Percentiles rank a stretch among this genome's conserved stretches.
phyloP scores from a whole-genome alignment of 2,888 invertebrate species.

The Euplagia quadripunctaria region DNA sequence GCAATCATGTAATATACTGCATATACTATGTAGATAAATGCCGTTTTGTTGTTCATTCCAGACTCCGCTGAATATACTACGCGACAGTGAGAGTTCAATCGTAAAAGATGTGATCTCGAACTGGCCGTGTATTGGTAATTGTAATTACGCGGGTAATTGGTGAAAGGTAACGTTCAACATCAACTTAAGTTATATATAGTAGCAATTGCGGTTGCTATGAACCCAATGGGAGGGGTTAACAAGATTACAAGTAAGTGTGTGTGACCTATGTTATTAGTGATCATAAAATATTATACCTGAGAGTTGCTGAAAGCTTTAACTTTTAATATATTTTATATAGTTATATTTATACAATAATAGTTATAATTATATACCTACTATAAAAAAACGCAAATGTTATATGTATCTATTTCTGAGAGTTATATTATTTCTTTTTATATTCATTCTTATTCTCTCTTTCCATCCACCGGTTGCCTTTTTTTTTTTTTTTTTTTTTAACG shows the following conservation, averaged over 20 bases:
- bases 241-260: no score
- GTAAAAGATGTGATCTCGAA: not conserved
- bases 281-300: not conserved
- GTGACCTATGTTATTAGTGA: not conserved
- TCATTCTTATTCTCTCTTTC: no score
- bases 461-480: no score
- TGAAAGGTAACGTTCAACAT: conserved; percentile 1
- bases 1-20: no score
- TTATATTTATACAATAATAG: no score
- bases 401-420: no score
- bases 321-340: not conserved
- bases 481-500: no score
- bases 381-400: no score
- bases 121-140: no score
- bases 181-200: not conserved
- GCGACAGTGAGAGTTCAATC: not conserved
- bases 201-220: not conserved
- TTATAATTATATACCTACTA: no score
- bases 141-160: not conserved
- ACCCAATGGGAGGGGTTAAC: not conserved
- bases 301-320: not conserved
- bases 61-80: not conserved
- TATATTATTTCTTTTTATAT: no score
- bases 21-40: not conserved
- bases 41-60: not conserved